Base-by-base conservation (phyloP, 2,888 invertebrate species). In the Parnassius apollo region DNA sequence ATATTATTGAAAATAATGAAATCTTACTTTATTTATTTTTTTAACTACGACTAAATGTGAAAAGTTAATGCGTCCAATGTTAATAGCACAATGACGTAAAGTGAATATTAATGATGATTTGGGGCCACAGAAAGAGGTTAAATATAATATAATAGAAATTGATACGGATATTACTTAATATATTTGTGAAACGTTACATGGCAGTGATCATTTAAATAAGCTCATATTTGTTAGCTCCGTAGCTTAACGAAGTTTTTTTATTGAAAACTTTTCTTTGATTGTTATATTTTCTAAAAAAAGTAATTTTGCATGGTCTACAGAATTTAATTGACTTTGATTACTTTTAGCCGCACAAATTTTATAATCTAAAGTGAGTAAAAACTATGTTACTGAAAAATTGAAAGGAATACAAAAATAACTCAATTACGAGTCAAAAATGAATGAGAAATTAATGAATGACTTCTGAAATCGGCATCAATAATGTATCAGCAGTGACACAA, bases 41-140 rank as follows among this genome's bases (percentile, higher is more conserved):
- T 11, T 58, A 59, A 62, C 68, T 71, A 72, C 66, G 58, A 66
- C 69, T 72, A 72, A 67, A 66, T 53, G 64, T 65, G 66, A 49
- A 54, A 46, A 46, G 12, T 65, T 66, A 62, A 64, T 64, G 59
- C 61, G 52, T 58, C 62, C 60, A 65, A 61, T 63, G 58, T 63
- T 67, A 65, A 68, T 67, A 4, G 35, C 35, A 35, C 69, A 69
- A 65, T 63, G 49, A 48, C 58, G 59, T 50, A 55, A 58, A 61
- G 64, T 66, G 62, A 50, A 61, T 57, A 35, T 65, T 59, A 62
- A 63, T 62, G 59, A 48, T 55, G 42, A 58, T 55, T 56, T 50
- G 13, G 45, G 48, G 61, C 35, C 61, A 56, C 13, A 49, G 61
- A 61, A 56, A 58, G 46, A 35, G 35, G 35, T 35, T 35, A 7